A percentile compares a stretch with the other conserved stretches of the same genome.
Conservation (phyloP, 1,140 invertebrate genomes). For the Zelostemma sp. region DNA sequence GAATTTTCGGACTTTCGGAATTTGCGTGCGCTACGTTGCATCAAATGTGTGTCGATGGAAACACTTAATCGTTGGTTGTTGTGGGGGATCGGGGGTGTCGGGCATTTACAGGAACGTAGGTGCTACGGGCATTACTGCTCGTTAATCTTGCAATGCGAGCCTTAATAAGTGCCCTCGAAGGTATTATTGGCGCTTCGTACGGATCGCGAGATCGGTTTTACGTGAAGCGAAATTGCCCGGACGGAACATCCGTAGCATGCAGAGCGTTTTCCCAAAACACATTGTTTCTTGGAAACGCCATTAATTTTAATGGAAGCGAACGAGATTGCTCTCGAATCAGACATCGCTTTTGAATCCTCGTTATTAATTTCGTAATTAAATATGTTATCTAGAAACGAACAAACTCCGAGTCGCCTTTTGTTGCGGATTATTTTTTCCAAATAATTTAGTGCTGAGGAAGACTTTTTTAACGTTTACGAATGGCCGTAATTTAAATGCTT, state of each 20-base stretch:
- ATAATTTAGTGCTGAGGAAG: not conserved
- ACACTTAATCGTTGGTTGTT: slow-evolving; percentile 34
- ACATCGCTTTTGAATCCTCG: not conserved
- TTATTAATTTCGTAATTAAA: not conserved
- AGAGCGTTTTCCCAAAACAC: slow-evolving; percentile 32
- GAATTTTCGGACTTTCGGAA: too few relatives aligned
- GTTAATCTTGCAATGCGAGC: slow-evolving; percentile 56
- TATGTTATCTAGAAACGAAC: not conserved
- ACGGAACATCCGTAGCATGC: slow-evolving; percentile 31
- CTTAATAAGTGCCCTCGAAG: slow-evolving; percentile 56
- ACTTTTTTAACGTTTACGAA: slow-evolving; percentile 1
- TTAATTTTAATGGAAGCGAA: slow-evolving; percentile 33
- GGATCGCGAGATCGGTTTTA: slow-evolving; percentile 46
- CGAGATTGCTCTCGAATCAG: not conserved
- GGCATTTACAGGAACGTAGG: slow-evolving; percentile 48
- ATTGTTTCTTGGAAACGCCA: slow-evolving; percentile 32
- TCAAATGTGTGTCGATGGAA: too few relatives aligned
- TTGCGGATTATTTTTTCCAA: not conserved
- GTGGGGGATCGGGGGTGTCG: slow-evolving; percentile 32
- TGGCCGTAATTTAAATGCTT: slow-evolving; percentile 19
- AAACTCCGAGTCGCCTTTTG: not conserved
- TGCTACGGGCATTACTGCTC: slow-evolving; percentile 57
- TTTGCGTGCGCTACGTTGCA: too few relatives aligned
- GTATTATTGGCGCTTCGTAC: slow-evolving; percentile 47
- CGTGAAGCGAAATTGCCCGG: slow-evolving; percentile 37